Conservation (phyloP, 30 jellyfish, hydroid and myxozoan genomes). For the Aurelia sp. region DNA sequence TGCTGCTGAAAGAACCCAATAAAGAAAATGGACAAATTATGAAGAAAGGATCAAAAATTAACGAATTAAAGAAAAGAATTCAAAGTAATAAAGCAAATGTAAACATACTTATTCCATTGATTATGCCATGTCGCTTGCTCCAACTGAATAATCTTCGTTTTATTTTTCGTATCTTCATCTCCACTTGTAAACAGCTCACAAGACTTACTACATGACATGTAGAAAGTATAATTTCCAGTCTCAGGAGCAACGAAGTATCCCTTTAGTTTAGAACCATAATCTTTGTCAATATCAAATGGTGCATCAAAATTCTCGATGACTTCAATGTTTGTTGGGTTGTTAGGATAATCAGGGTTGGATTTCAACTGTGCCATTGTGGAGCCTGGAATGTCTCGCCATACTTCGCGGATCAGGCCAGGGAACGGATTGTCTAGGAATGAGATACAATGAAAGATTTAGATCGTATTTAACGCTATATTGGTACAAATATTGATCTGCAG, state of each 20-base stretch:
- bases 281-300: slow-evolving; percentile 90
- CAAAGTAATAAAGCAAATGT: not conserved
- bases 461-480: no score
- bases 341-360: slow-evolving; percentile 89
- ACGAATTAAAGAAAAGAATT: no score
- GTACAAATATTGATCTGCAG: no score
- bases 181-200: slow-evolving; percentile 87
- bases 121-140: slow-evolving; percentile 92
- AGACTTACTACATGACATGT: slow-evolving; percentile 87
- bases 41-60: no score
- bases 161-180: slow-evolving; percentile 82
- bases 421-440: slow-evolving; percentile 81
- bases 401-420: slow-evolving; percentile 97
- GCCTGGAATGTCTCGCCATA: slow-evolving; percentile 93
- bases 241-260: slow-evolving; percentile 98
- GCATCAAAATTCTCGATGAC: slow-evolving; percentile 96
- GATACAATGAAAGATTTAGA: not conserved
- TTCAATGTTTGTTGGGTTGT: slow-evolving; percentile 91
- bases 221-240: slow-evolving; percentile 95
- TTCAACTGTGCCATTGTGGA: slow-evolving; percentile 66
- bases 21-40: no score
- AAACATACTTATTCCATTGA: slow-evolving; percentile 93
- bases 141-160: slow-evolving; percentile 73
- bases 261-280: slow-evolving; percentile 91
- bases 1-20: no score